phyloP scores from a whole-genome alignment of 2,888 invertebrate species.

The Helobdella robusta region DNA sequence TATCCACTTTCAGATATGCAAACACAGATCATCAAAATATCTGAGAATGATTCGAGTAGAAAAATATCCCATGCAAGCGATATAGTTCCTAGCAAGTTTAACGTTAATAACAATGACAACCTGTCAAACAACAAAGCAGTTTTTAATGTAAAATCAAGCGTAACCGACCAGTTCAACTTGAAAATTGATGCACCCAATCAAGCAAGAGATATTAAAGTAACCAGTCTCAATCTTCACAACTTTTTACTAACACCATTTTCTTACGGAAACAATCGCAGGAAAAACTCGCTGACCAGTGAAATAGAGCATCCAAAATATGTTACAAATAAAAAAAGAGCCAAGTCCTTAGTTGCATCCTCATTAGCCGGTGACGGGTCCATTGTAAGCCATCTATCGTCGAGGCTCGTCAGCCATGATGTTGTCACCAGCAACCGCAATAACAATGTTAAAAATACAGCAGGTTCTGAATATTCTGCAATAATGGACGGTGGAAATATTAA shows the following conservation, averaged over 20 bases:
- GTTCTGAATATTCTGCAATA: not conserved
- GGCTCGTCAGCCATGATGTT: too few relatives aligned
- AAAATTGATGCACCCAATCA: not conserved
- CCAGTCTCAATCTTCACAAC: not conserved
- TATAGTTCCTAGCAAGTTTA: too few relatives aligned
- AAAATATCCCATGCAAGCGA: not conserved
- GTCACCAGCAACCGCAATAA: not conserved
- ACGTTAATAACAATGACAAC: too few relatives aligned
- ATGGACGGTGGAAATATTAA: not conserved
- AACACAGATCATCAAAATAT: not conserved
- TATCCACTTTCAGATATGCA: not conserved
- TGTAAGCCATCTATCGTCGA: too few relatives aligned
- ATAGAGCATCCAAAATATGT: slow-evolving; percentile 1
- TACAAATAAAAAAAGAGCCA: slow-evolving; percentile 16
- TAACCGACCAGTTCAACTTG: not conserved
- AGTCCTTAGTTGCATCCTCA: slow-evolving; percentile 15
- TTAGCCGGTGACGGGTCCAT: not conserved
- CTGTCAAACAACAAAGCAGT: not conserved
- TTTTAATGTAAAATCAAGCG: not conserved
- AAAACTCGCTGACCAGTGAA: not conserved
- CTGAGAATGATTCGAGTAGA: not conserved
- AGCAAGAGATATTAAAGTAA: not conserved
- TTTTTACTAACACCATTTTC: not conserved
- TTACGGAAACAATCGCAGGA: not conserved
- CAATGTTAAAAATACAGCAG: not conserved